Base-by-base conservation (phyloP, 2,113 vertebrate genomes). In the cattle (Bos taurus) region DNA sequence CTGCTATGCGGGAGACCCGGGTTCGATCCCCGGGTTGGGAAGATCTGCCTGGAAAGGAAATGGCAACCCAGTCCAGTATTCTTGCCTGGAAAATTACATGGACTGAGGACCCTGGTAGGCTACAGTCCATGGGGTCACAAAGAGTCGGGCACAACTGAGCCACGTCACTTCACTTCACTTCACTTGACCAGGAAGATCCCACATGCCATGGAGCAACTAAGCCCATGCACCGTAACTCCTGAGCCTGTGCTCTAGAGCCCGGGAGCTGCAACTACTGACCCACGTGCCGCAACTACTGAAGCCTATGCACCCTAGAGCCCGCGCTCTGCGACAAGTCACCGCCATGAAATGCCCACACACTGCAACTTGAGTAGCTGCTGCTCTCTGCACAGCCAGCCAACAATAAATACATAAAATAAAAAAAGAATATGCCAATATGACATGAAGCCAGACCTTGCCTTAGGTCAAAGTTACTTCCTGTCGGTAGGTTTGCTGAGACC, bases 141-240 rank as follows among this genome's bases (percentile, higher is more conserved):
- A 67, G 33, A 36, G 17, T 36, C 0, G 1, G n/a, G 9, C 8
- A 67, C 0, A 0, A 36, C 17, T 67, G n/a, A 67, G 4, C 17
- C 17, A 21, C 33, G 4, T 8, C 17, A 21, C 33, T 36, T 5
- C 59, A 62, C 12, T 60, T 13, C 64, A 67, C 33, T 67, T 67
- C 64, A 36, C n/a, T 67, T 67, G 64, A 21, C 64, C 8, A 36
- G 64, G 64, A 67, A 67, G 64, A 67, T n/a, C 64, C 64, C 64
- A n/a, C 33, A 10, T 67, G 33, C 33, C 33, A 10, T 36, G 64
- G 16, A 36, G 33, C 64, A n/a, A 19, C 4, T 10, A 36, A 19
- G 64, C 64, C 33, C 16, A 2, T 21, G 64, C 17, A 36, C 64
- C 1, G 0, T 21, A 21, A 67, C 33, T 21, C 64, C 64, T 67